Evolutionary conservation across 2,888 invertebrate species (phyloP).

Genomic region (Noctuana brunneofusca): DNA sequence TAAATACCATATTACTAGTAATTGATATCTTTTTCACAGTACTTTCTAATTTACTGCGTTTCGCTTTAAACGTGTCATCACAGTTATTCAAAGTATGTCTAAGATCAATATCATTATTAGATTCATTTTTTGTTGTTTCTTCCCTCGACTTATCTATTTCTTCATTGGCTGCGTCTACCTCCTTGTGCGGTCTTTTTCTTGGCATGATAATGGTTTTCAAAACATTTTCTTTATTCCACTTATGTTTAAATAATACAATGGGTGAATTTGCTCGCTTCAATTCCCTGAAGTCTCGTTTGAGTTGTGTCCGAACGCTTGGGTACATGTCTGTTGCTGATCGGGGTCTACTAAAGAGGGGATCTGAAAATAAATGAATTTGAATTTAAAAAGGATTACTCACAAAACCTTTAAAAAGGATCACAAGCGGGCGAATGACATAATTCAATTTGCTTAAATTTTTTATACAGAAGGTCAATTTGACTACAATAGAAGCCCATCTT

Average conservation of each 20-base stretch:
- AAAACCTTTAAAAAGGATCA: too few species aligned
- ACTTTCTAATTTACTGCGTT: conserved; percentile 60
- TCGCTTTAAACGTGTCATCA: conserved; percentile 53
- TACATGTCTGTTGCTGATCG: not conserved
- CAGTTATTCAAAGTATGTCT: conserved; percentile 35
- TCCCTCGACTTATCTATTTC: not conserved
- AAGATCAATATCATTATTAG: conserved; percentile 13
- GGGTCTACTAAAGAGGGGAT: not conserved
- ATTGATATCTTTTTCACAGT: conserved; percentile 46
- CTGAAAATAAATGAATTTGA: not conserved
- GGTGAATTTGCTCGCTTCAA: not conserved
- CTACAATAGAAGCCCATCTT: too few species aligned
- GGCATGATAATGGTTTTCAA: not conserved
- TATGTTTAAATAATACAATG: not conserved
- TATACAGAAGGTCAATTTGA: too few species aligned
- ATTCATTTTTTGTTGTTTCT: not conserved
- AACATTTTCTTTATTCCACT: not conserved
- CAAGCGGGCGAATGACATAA: too few species aligned
- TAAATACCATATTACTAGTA: not conserved
- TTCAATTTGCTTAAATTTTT: too few species aligned
- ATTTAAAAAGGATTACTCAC: too few species aligned
- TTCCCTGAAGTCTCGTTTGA: not conserved
- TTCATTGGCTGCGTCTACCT: not conserved
- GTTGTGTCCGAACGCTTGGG: not conserved
- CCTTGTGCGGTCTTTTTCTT: not conserved